phyloP scores from a whole-genome alignment of 23 tunicate genomes.

The Styela plicata region DNA sequence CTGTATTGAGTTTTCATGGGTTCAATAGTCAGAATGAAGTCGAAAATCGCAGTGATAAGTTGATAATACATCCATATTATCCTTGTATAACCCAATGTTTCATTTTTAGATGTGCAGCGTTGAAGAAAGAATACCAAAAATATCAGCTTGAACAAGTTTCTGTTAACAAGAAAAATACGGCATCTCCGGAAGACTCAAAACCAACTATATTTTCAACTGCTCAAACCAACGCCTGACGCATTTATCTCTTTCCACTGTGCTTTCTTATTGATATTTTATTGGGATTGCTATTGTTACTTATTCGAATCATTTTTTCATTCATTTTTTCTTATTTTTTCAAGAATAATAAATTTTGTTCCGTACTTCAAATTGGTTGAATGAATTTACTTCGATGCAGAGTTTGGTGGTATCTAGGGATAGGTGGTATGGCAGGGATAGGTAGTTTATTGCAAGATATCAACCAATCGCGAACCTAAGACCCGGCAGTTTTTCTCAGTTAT shows the following conservation, averaged over 20 bases:
- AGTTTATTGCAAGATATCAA: too few relatives aligned
- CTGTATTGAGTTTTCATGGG: too few relatives aligned
- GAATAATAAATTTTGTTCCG: neutral
- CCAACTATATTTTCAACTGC: neutral
- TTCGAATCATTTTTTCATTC: neutral
- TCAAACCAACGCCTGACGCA: neutral
- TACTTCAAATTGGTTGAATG: too few relatives aligned
- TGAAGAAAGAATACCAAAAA: conserved; percentile 59
- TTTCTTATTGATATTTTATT: conserved; percentile 15
- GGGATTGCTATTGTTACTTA: too few relatives aligned
- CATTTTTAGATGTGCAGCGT: conserved; percentile 61
- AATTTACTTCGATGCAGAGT: too few relatives aligned
- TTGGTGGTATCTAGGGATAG: too few relatives aligned
- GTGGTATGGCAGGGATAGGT: too few relatives aligned
- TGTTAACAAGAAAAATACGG: neutral
- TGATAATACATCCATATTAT: too few relatives aligned
- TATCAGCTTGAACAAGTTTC: conserved; percentile 35
- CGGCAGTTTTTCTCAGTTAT: too few relatives aligned
- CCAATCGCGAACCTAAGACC: too few relatives aligned
- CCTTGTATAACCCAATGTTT: neutral
- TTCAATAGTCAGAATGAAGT: too few relatives aligned
- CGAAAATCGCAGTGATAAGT: too few relatives aligned
- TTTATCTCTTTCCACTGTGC: conserved; percentile 24
- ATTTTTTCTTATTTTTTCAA: neutral
- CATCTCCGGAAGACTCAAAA: neutral